Percentiles rank a stretch among this genome's conserved stretches.
Conservation (phyloP, 2,888 invertebrate species). For the Epicampocera succincta region DNA sequence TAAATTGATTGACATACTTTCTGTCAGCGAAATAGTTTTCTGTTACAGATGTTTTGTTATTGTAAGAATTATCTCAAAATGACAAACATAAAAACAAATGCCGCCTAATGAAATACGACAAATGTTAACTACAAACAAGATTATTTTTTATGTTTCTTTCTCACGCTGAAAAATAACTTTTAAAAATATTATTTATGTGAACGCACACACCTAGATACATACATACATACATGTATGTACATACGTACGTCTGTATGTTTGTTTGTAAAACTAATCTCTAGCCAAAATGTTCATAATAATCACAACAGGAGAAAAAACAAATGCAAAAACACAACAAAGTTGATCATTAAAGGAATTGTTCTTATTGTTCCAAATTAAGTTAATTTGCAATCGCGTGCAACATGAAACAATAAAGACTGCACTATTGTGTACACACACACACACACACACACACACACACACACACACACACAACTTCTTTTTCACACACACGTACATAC, state of each 20-base stretch:
- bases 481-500: neutral
- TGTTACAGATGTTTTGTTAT: slow-evolving; percentile 22
- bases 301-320: slow-evolving; percentile 30
- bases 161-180: slow-evolving; percentile 58
- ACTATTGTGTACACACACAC: neutral
- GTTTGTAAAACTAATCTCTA: slow-evolving; percentile 9
- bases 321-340: slow-evolving; percentile 28
- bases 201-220: too few relatives aligned
- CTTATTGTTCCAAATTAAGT: slow-evolving; percentile 71
- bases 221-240: neutral
- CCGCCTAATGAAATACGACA: slow-evolving; percentile 35
- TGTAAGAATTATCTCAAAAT: slow-evolving; percentile 39
- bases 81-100: slow-evolving; percentile 40
- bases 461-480: neutral
- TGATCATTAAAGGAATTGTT: slow-evolving; percentile 66
- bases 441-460: neutral
- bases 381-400: slow-evolving; percentile 73
- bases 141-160: slow-evolving; percentile 60
- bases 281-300: slow-evolving; percentile 27
- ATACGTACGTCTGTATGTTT: neutral
- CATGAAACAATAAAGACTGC: slow-evolving; percentile 71
- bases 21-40: slow-evolving; percentile 8
- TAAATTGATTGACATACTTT: slow-evolving; percentile 32
- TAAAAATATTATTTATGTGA: neutral
- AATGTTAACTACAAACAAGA: slow-evolving; percentile 61